Evolutionary conservation across 1,140 invertebrate genomes (phyloP), one percentile per base, ranked within the genome.

Genomic region (Drosophila subpulchrella): DNA sequence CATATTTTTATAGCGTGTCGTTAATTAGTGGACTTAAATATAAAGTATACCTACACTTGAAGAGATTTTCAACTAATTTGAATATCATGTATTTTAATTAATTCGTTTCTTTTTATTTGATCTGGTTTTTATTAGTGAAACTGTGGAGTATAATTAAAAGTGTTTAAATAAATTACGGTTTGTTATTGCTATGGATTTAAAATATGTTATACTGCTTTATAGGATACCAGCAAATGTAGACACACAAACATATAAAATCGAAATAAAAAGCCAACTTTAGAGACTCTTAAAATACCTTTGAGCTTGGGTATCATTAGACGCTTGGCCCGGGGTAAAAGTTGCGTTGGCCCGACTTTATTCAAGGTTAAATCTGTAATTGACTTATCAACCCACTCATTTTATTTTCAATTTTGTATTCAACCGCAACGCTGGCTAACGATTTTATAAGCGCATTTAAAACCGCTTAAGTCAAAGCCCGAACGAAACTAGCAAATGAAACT

Each of bases 361-460:
- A 72, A 72, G 68, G 68, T 47, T 58, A 58, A 50, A 30, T 17
- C 30, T 72, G 66, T 71, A 72, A 72, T 71, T 71, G 65, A 71
- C 67, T 71, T 71, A 71, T 72, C 68, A 72, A 27, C 68, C 68
- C 68, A 72, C 68, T 41, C 67, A 36, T 30, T 70, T 67, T 10
- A 12, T 24, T 51, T 39, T 48, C 34, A 3, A 44, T 41, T 58
- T 70, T 55, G 48, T 38, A 38, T 65, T 47, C 2, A 32, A 20
- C 17, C 27, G 4, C 11, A 24, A 17, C 12, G 20, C 53, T 27
- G 13, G n/a, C 20, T 2, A 24, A 17, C 17, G 15, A 30, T 48
- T 56, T 57, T 66, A 48, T 32, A 48, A 20, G 11, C 24, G 54
- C 32, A 48, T 13, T 11, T 57, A 34, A 70, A 32, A 71, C 44